Evolutionary conservation across 2,888 invertebrate species (phyloP).

Genomic region (Polietes domitor): DNA sequence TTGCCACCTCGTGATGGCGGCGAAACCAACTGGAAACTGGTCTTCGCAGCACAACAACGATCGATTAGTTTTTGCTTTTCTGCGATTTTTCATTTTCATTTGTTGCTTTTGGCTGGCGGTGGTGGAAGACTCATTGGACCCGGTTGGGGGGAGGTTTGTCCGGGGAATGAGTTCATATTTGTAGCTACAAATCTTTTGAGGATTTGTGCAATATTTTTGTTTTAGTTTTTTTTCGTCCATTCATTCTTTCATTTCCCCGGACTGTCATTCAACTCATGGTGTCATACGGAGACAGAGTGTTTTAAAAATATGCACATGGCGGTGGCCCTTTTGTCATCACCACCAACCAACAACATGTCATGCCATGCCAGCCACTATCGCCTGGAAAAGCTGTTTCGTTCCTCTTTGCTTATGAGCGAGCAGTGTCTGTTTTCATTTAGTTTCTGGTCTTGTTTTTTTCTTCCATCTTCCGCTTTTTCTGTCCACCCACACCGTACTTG

Average conservation of each 20-base stretch:
- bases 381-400: constrained; percentile 8
- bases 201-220: constrained; percentile 1
- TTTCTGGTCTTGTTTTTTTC: constrained; percentile 1
- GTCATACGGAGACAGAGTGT: not conserved
- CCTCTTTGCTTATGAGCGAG: not conserved
- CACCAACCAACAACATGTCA: no score
- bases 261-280: constrained; percentile 6
- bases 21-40: constrained; percentile 1
- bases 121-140: not conserved
- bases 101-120: not conserved
- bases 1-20: no score
- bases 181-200: not conserved
- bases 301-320: constrained; percentile 18
- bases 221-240: not conserved
- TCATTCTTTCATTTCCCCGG: not conserved
- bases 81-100: not conserved
- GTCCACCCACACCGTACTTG: constrained; percentile 50
- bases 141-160: not conserved
- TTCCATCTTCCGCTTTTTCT: constrained; percentile 24
- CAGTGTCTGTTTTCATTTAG: constrained; percentile 27
- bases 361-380: constrained; percentile 31
- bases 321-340: constrained; percentile 60
- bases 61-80: not conserved
- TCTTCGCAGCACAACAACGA: not conserved
- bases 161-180: not conserved